Conservation (phyloP, 2,888 invertebrate species). For the Apamea anceps region DNA sequence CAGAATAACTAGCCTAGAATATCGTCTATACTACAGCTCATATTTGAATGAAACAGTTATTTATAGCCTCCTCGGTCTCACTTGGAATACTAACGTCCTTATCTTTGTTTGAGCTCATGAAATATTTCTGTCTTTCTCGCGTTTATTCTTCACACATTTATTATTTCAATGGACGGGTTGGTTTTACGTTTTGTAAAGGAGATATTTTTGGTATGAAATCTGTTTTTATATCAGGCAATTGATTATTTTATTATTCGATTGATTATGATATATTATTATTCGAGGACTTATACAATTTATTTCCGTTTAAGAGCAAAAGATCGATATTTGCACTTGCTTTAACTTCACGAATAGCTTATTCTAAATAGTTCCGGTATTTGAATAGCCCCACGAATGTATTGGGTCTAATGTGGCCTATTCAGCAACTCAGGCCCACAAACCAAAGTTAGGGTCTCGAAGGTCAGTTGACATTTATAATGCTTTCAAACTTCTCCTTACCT, state of each 20-base stretch:
- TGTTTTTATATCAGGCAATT: neutral
- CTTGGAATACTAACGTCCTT: slow-evolving; percentile 48
- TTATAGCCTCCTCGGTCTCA: slow-evolving; percentile 45
- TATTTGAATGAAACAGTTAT: slow-evolving; percentile 56
- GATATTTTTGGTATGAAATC: neutral
- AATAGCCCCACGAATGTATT: slow-evolving; percentile 16
- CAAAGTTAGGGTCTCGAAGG: slow-evolving; percentile 42
- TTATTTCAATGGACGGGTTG: slow-evolving; percentile 17
- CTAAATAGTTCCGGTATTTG: slow-evolving; percentile 31
- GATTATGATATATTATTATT: neutral
- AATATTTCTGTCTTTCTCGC: slow-evolving; percentile 36
- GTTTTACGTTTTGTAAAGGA: neutral
- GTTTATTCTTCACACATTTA: slow-evolving; percentile 26
- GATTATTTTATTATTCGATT: neutral
- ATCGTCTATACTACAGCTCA: slow-evolving; percentile 23
- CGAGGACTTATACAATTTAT: neutral
- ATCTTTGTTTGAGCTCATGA: slow-evolving; percentile 43
- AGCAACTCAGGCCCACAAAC: slow-evolving; percentile 35
- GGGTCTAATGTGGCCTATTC: slow-evolving; percentile 29
- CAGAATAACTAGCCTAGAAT: slow-evolving; percentile 14
- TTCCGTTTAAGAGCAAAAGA: neutral
- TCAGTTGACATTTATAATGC: slow-evolving; percentile 47
- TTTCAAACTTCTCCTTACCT: slow-evolving; percentile 44
- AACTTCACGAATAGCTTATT: slow-evolving; percentile 15
- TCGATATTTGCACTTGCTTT: neutral